Conservation (phyloP, 2,888 invertebrate genomes). For the Eristalis intricaria region DNA sequence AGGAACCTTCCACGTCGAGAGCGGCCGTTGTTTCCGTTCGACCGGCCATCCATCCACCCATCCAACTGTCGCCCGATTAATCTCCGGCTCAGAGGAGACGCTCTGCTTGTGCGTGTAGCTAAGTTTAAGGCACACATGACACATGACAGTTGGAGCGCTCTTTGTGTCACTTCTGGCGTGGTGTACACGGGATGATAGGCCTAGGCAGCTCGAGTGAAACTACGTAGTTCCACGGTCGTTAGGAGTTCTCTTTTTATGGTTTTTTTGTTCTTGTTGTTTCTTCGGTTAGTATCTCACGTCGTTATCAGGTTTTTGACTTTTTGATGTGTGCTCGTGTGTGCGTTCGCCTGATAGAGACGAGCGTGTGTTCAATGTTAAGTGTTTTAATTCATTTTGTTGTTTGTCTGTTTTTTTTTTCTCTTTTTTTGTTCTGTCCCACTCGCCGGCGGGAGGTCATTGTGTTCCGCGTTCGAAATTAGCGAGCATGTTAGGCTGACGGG, state of each 20-base stretch:
- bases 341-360: conserved; percentile 21
- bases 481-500: neutral
- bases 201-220: conserved; percentile 19
- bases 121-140: neutral
- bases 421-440: neutral
- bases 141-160: neutral
- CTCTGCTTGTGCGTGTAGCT: no score
- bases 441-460: conserved; percentile 11
- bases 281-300: conserved; percentile 21
- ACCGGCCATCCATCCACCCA: neutral
- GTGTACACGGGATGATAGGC: neutral
- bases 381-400: neutral
- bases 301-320: conserved; percentile 61
- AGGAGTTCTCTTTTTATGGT: neutral
- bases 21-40: neutral
- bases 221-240: conserved; percentile 16
- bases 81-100: neutral
- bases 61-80: conserved; percentile 5
- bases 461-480: conserved; percentile 4
- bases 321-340: neutral
- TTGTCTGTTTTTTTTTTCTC: neutral
- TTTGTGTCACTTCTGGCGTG: neutral
- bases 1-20: conserved; percentile 27
- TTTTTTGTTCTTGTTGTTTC: neutral
- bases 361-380: conserved; percentile 46